Evolutionary conservation across 2,888 invertebrate genomes (phyloP).

Genomic region (Lithosia quadra): DNA sequence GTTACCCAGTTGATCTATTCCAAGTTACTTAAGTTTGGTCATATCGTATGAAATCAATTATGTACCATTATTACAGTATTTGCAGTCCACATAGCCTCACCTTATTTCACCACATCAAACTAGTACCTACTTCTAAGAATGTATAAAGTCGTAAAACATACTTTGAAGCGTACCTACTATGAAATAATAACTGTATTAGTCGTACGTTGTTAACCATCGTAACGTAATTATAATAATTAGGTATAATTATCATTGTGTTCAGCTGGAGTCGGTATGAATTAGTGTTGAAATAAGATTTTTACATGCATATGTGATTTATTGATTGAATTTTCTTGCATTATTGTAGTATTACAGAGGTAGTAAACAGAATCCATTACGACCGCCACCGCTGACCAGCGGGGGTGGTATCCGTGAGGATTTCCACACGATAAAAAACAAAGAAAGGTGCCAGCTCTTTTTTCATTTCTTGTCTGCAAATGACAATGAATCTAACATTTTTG

Average conservation of each 20-base stretch:
- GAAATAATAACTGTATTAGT: slow-evolving; percentile 5
- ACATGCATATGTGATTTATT: neutral
- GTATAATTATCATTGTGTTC: slow-evolving; percentile 13
- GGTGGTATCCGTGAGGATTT: too few species aligned
- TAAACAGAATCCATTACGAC: too few species aligned
- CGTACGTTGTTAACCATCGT: slow-evolving; percentile 8
- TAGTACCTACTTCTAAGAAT: neutral
- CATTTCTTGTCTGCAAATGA: too few species aligned
- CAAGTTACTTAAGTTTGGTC: neutral
- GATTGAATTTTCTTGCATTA: neutral
- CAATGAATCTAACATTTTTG: too few species aligned
- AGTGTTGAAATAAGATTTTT: neutral
- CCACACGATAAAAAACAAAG: too few species aligned
- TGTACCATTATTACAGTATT: neutral
- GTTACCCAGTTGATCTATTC: neutral
- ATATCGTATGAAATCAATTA: neutral
- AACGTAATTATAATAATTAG: too few species aligned
- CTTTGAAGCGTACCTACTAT: neutral
- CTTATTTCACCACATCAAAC: slow-evolving; percentile 9
- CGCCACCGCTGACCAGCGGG: too few species aligned
- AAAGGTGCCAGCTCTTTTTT: too few species aligned
- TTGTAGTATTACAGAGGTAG: too few species aligned
- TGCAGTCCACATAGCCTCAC: neutral
- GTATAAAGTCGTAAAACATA: neutral
- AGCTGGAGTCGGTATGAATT: neutral